Base-by-base conservation (phyloP, 2,113 vertebrate species). In the Vulpes vulpes region DNA sequence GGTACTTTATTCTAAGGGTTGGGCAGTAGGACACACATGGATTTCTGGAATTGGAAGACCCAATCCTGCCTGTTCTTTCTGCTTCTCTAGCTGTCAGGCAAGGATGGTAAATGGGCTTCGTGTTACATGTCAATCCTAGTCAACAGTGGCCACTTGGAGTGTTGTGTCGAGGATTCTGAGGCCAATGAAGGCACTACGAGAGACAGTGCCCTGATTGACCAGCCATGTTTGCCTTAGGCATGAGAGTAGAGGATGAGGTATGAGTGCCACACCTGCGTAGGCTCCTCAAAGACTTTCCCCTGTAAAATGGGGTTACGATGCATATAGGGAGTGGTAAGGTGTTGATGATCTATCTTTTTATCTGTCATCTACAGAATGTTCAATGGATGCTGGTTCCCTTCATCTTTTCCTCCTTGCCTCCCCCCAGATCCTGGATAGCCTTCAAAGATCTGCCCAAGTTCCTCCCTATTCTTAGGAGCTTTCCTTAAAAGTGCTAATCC, bases 241-340 rank as follows among this genome's bases (percentile, higher is more conserved):
- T 9, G 4, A 76, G 55, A 65, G 30, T 1, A 20, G 11, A 53
- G 12, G 25, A 23, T 16, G 35, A 25, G 17, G 16, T 12, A 5
- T 19, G 74, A 27, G 5, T 14, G 38, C 27, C 49, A 23, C 19
- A 27, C 22, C 49, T 10, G 27, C 4, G 0, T 0, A 23, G 38
- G 27, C 27, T 35, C 32, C 71, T 62, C 76, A 49, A 0, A 3
- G 57, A 30, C 15, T 43, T 88, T 57, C 12, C 12, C 38, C 67
- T 17, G 17, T 93, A 53, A 96, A 78, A n/a, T 23, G 22, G 49
- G n/a, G 4, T 55, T 35, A 15, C 35, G 16, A 20, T 55, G 9
- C 15, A 15, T 23, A 3, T 1, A 67, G 69, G 64, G 22, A 35
- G 25, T 27, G n/a, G 19, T 4, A 8, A 74, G 25, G 10, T 51